Conservation (phyloP, 1,140 invertebrate species). For the Neodiprion pinetum region DNA sequence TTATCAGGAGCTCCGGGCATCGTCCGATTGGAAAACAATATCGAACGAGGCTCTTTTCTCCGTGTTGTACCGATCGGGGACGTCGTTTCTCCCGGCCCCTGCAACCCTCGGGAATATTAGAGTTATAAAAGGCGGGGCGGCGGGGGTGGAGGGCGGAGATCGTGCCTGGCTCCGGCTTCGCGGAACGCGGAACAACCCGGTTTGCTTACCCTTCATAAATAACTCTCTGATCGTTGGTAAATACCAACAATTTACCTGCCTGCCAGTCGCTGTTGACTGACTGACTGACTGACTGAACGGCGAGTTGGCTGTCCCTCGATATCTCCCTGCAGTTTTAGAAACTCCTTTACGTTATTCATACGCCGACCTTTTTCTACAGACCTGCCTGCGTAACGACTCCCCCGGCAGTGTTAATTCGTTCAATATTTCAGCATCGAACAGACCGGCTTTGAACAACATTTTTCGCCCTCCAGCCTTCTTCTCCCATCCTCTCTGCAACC, state of each 20-base stretch:
- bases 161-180: background rate
- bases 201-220: background rate
- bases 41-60: background rate
- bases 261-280: background rate
- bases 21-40: background rate
- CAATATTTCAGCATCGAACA: too few species aligned
- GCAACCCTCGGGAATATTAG: background rate
- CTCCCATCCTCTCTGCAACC: too few species aligned
- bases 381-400: too few species aligned
- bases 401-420: too few species aligned
- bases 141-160: background rate
- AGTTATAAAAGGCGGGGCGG: background rate
- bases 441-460: too few species aligned
- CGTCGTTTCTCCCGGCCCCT: background rate
- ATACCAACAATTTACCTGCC: background rate
- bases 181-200: background rate
- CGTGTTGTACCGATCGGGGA: background rate
- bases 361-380: too few species aligned
- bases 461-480: too few species aligned
- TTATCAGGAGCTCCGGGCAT: too few species aligned
- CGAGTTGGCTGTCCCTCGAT: background rate
- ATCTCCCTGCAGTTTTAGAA: background rate
- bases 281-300: conserved; percentile 2
- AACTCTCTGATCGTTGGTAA: background rate
- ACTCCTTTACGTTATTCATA: too few species aligned